Conservation (phyloP, 2,113 vertebrate genomes). For the Mustelus asterias region DNA sequence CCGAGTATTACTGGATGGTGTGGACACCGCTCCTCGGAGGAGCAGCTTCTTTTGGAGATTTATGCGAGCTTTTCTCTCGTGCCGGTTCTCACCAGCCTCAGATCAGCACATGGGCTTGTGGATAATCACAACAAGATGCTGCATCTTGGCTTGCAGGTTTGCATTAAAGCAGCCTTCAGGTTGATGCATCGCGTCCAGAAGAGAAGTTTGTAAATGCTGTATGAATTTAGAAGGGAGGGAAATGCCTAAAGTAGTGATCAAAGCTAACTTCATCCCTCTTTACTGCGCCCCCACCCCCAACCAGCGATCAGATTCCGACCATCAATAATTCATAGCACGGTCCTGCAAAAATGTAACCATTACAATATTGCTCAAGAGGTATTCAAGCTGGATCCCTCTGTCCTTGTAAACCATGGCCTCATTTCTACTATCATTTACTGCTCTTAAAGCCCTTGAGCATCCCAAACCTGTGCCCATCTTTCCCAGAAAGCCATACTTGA, state of each 20-base stretch:
- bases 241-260: conserved; percentile 21
- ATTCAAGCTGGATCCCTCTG: neutral
- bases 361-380: neutral
- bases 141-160: conserved; percentile 37
- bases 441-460: neutral
- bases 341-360: neutral
- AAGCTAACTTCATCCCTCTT: neutral
- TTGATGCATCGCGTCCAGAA: conserved; percentile 37
- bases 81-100: conserved; percentile 38
- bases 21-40: neutral
- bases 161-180: conserved; percentile 28
- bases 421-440: neutral
- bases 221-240: conserved; percentile 24
- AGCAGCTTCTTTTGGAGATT: conserved; percentile 4
- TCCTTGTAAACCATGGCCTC: neutral
- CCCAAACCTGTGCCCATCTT: neutral
- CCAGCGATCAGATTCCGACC: neutral
- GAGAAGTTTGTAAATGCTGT: conserved; percentile 28
- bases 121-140: conserved; percentile 34
- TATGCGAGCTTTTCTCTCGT: conserved; percentile 39
- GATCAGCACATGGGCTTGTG: conserved; percentile 31
- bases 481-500: neutral
- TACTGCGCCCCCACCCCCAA: neutral
- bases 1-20: conserved; percentile 37
- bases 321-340: neutral